Base-by-base conservation (phyloP, 1,140 invertebrate genomes). In the Saccostrea cuccullata region DNA sequence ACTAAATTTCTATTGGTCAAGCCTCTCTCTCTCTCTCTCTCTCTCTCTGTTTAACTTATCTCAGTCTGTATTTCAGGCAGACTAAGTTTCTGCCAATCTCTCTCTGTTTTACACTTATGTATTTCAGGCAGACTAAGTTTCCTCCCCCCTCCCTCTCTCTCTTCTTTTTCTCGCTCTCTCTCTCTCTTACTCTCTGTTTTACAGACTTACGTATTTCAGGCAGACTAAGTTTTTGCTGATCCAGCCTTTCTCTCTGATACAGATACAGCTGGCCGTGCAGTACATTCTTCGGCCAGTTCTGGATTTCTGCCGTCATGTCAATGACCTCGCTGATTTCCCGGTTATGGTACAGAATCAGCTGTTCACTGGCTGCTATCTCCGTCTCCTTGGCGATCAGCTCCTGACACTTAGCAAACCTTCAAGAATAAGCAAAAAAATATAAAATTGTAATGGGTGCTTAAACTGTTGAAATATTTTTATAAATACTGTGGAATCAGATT, bases 321-420 rank as follows among this genome's bases (percentile, higher is more conserved):
- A 89, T 55, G 4, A 89, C 82, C 30, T 89, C 89, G 84, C 84
- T 56, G 26, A 89, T 64, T 55, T 89, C 86, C 55, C 86, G 36
- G 55, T 87, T 89, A 23, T 85, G 67, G n/a, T 82, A 91, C 23
- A 93, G 67, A 11, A 93, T 89, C 47, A 94, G 82, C 95, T 99
- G 98, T 88, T 97, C 97, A 88, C 96, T 96, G 0, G 97, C 95
- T 4, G 96, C 95, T 89, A 99, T 97, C 85, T 98, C 97, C 0
- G 98, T 98, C 95, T 99, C 98, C 92, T 97, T 96, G 87, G 96
- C 96, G 89, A 98, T 96, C 90, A 97, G 96, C 82, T 96, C 96
- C 94, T 98, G 97, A 60, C 98, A 95, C 91, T 97, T 96, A 86
- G 97, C 96, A 88, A 97, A 89, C 47, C 92, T 93, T 64, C 17